Base-by-base conservation (phyloP, 1,140 invertebrate genomes). In the Zaprionus lachaisei region DNA sequence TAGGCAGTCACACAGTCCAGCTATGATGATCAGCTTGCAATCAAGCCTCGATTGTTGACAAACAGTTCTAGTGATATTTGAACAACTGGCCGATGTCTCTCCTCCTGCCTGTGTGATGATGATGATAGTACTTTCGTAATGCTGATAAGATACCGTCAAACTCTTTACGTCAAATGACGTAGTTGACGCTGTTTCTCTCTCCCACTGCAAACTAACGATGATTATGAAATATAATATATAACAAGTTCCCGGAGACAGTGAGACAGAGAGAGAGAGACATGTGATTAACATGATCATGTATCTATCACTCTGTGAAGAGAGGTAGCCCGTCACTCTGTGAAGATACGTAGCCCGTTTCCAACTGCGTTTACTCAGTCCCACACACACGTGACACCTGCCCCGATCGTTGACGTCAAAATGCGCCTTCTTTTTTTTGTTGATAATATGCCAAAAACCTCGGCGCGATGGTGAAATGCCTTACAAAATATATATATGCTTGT, bases 361-460 rank as follows among this genome's bases (percentile, higher is more conserved):
- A 56, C 24, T 28, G 54, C n/a, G 54, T 47, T 47, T 17, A 47
- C 41, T 47, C 41, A 73, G 79, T 38, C 34, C 41, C 20, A 56
- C 20, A 56, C 58, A 69, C 82, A 84, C 81, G 81, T 84, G 81
- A 84, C 54, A 62, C 22, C 41, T 63, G 31, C 20, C 15, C 0
- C 51, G 4, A 24, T 28, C 38, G 62, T 69, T 89, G 83, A 89
- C 83, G 83, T 89, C 84, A 89, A 83, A 77, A 67, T 78, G 68
- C 55, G n/a, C 17, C n/a, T 7, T 47, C 2, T 47, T 56, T 71
- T 68, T 28, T 73, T 80, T 72, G 20, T 77, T 80, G 67, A 83
- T 66, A 69, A 47, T 37, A 70, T 51, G 83, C 84, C 73, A 87
- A 84, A 76, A 76, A 78, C 22, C 26, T 74, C 61, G 66, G 70